Evolutionary conservation across 2,888 invertebrate genomes (phyloP).

Genomic region (Himalopsyche tibetana): DNA sequence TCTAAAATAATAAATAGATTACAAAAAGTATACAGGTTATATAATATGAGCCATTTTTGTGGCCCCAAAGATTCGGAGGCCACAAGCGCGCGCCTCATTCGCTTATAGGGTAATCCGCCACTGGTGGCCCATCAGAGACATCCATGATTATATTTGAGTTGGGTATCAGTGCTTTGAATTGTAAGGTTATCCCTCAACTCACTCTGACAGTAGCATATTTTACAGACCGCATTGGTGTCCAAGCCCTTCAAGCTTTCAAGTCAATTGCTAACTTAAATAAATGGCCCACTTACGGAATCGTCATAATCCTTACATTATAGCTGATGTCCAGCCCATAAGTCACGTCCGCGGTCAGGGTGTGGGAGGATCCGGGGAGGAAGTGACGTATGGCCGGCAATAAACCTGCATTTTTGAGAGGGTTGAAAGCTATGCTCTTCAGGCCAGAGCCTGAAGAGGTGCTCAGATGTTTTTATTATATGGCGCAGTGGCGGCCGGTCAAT

Average conservation of each 20-base stretch:
- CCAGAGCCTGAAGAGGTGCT: conserved; percentile 5
- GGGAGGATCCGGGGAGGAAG: conserved; percentile 1
- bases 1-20: too few relatives aligned
- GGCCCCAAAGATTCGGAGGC: too few relatives aligned
- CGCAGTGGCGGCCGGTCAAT: too few relatives aligned
- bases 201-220: neutral
- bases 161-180: neutral
- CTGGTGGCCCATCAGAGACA: too few relatives aligned
- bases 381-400: conserved; percentile 43
- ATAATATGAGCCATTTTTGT: too few relatives aligned
- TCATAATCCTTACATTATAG: conserved; percentile 51
- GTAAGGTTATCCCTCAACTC: neutral
- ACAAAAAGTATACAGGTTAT: too few relatives aligned
- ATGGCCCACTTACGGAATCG: conserved; percentile 54
- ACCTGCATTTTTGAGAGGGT: conserved; percentile 51
- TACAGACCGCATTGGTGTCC: neutral
- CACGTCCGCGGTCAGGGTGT: conserved; percentile 24
- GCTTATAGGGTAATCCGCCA: too few relatives aligned
- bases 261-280: conserved; percentile 55
- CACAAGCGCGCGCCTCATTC: too few relatives aligned
- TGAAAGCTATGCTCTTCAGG: conserved; percentile 8
- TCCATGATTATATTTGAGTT: too few relatives aligned
- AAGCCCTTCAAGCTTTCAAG: conserved; percentile 50
- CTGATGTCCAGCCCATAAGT: conserved; percentile 49
- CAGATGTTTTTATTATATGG: conserved; percentile 13